Evolutionary conservation across 2,113 vertebrate species (phyloP), one percentile per base, ranked within the genome.

Genomic region (Menidia beryllina): DNA sequence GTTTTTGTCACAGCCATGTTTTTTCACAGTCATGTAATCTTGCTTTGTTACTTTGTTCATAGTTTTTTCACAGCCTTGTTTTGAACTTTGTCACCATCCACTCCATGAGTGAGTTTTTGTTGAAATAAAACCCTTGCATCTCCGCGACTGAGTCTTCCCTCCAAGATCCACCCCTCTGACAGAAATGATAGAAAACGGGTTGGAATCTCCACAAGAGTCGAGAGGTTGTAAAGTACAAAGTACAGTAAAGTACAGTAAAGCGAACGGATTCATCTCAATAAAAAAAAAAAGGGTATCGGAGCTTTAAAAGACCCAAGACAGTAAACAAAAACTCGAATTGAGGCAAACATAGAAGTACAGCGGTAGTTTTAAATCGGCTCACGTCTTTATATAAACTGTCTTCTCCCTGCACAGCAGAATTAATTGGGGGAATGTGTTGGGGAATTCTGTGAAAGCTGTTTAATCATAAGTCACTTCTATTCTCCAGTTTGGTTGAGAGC

Each of bases 391-490:
- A 45, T 53, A 55, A 75, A 59, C 38, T 36, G 56, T 1, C 39
- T 53, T 60, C 69, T 75, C 48, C 62, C 34, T 12, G 69, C 63
- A 54, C 68, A 72, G 26, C 26, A 52, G 61, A 34, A 82, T 77
- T 19, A 68, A 91, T 82, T 45, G 38, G 63, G 50, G 65, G 30
- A 78, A 73, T 53, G 60, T 75, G 63, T 65, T 63, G 49, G 81
- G 65, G 75, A 58, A 41, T 67, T 67, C 74, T 63, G 69, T 4
- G 52, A 81, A 64, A 75, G 59, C 78, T 76, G 80, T 89, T 90
- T 83, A 80, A 87, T 89, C 77, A 79, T 39, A 79, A 82, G 45
- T 78, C 79, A 67, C 77, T 77, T 72, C 72, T 53, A 75, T 53
- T 77, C 62, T 76, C 41, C 63, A 23, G 67, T 53, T 55, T 75